Percentiles rank a stretch among this genome's conserved stretches.
phyloP scores from a whole-genome alignment of 1,140 invertebrate genomes.

The Drosophila ambigua region DNA sequence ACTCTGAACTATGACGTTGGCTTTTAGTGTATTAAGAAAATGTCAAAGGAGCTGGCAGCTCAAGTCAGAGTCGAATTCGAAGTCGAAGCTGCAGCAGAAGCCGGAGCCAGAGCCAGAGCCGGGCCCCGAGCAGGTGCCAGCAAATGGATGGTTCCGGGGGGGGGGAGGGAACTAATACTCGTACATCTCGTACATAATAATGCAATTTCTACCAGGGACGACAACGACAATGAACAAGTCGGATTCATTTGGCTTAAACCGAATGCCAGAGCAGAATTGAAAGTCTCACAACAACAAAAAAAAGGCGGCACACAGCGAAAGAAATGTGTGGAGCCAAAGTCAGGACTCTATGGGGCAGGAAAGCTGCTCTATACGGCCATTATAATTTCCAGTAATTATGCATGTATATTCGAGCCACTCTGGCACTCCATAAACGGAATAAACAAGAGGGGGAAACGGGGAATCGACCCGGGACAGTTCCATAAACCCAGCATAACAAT shows the following conservation, averaged over 20 bases:
- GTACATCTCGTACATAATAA: constrained; percentile 77
- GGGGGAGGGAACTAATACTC: constrained; percentile 52
- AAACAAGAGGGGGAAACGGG: neutral
- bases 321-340: constrained; percentile 13
- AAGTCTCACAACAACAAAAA: constrained; percentile 5
- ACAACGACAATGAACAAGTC: constrained; percentile 52
- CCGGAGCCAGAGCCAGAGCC: neutral
- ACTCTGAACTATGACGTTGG: constrained; percentile 77
- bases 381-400: constrained; percentile 34
- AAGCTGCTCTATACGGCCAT: constrained; percentile 10
- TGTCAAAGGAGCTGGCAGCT: constrained; percentile 48
- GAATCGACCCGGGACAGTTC: constrained; percentile 26
- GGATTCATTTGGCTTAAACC: constrained; percentile 73
- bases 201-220: constrained; percentile 60
- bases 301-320: neutral
- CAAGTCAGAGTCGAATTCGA: constrained; percentile 27
- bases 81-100: constrained; percentile 16
- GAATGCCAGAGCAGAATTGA: constrained; percentile 26
- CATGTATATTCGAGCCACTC: neutral
- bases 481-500: constrained; percentile 49
- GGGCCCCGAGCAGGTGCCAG: constrained; percentile 25
- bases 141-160: constrained; percentile 6
- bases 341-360: neutral
- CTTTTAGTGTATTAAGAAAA: constrained; percentile 78
- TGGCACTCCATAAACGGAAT: constrained; percentile 49